These are phyloP conservation scores for Leuciscus idus DNA, from an alignment of 2,113 vertebrate genomes.

Conservation along the genomic window DNA sequence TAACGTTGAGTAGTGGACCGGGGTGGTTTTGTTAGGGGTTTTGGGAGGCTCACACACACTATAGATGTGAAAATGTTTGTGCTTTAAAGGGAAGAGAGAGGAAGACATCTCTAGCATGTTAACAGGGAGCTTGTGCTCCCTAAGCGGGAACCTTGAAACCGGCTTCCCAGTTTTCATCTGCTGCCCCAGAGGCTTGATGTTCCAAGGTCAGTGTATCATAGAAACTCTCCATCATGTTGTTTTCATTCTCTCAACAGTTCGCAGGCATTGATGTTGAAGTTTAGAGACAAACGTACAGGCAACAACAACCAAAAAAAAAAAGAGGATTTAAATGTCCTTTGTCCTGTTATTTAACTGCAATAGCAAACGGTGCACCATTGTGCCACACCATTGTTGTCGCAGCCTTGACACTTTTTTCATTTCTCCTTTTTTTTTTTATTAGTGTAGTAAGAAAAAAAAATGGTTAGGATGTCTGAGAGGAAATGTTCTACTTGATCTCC, in stretches of 20 bases:
- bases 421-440: slow-evolving; percentile 27
- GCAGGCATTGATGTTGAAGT: slow-evolving; percentile 52
- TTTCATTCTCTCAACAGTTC: slow-evolving; percentile 37
- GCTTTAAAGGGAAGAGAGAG: slow-evolving; percentile 54
- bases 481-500: slow-evolving; percentile 22
- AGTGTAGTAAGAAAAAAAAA: slow-evolving; percentile 30
- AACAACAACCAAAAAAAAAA: neutral
- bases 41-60: slow-evolving; percentile 25
- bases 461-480: slow-evolving; percentile 29
- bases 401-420: slow-evolving; percentile 38
- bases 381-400: neutral
- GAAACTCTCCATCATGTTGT: slow-evolving; percentile 1
- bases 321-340: slow-evolving; percentile 42
- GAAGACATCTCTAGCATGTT: neutral
- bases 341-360: slow-evolving; percentile 45
- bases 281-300: neutral
- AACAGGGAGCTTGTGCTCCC: neutral
- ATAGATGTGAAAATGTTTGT: slow-evolving; percentile 39
- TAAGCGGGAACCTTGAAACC: neutral
- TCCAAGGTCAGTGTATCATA: slow-evolving; percentile 16
- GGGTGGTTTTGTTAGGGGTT: slow-evolving; percentile 8
- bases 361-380: neutral
- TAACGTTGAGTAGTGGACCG: neutral
- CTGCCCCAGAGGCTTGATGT: neutral
- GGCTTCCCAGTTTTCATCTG: slow-evolving; percentile 15